Evolutionary conservation across 2,888 invertebrate species (phyloP), one percentile per base, ranked within the genome.

Genomic region (Didymodactylos carnosus): DNA sequence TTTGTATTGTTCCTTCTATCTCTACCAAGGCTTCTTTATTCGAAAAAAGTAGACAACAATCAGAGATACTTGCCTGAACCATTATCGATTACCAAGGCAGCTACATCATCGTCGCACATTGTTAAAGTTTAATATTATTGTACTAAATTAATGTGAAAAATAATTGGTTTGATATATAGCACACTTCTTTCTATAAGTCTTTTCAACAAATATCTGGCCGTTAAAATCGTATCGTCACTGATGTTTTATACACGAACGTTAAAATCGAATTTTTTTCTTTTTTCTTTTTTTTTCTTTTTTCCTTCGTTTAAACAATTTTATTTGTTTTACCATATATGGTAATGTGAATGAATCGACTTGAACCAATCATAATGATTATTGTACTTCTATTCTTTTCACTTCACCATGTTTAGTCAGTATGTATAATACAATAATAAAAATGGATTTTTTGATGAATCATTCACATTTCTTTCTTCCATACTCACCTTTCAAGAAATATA

Each of bases 31-130:
- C n/a, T n/a, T n/a, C n/a, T n/a, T n/a, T n/a, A n/a, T n/a, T n/a
- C n/a, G n/a, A n/a, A n/a, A n/a, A n/a, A n/a, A n/a, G n/a, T n/a
- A n/a, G n/a, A n/a, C n/a, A n/a, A n/a, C n/a, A n/a, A n/a, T n/a
- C n/a, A n/a, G n/a, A n/a, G n/a, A n/a, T n/a, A 75, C 75, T 72
- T 75, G 53, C 75, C 75, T 3, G 69, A 69, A 14, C 75, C 75
- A 72, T 75, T 75, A 25, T 75, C 75, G 39, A 75, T 71, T 39
- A 75, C 72, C 27, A 75, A 69, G 53, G 75, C 72, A 46, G 75
- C 72, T 43, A 75, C 75, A 23, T 75, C 75, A 69, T 75, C 75
- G 75, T 75, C 75, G 69, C 75, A 75, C 75, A 75, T 75, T 19
- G 72, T 72, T 41, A 14, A 2, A 27, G 10, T 2, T 13, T 27